Evolutionary conservation across 1,140 invertebrate species (phyloP).

Genomic region (Trypoxylus dichotomus): DNA sequence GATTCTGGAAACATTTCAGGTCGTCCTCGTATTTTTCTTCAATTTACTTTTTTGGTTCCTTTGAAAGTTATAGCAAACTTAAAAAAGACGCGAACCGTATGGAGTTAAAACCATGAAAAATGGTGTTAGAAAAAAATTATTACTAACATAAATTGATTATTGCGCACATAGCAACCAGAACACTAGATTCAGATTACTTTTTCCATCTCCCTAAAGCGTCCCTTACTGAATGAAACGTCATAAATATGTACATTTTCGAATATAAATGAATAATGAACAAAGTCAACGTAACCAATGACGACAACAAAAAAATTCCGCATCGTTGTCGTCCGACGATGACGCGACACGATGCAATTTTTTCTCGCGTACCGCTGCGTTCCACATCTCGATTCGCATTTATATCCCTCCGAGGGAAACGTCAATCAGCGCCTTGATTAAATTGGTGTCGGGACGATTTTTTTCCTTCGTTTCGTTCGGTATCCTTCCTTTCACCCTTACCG

Average conservation of each 20-base stretch:
- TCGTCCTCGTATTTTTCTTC: no score
- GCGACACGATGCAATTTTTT: neutral
- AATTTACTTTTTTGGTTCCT: no score
- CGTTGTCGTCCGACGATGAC: neutral
- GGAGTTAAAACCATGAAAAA: no score
- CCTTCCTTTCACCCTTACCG: neutral
- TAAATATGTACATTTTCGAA: neutral
- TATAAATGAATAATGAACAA: neutral
- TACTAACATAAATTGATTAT: no score
- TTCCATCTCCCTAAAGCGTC: no score
- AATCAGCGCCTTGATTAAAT: neutral
- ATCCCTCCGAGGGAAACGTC: conserved; percentile 1
- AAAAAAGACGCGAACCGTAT: no score
- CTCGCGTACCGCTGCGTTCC: neutral
- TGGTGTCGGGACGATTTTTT: neutral
- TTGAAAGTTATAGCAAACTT: no score
- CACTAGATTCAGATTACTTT: no score
- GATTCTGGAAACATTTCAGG: no score
- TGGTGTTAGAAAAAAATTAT: no score
- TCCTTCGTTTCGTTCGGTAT: neutral
- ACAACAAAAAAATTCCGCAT: neutral
- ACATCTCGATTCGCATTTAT: neutral
- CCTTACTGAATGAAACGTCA: neutral
- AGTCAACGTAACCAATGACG: neutral
- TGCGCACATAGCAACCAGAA: no score